These are phyloP conservation scores for Bombus superbus DNA, from an alignment of 1,140 invertebrate genomes.

Conservation along the genomic window DNA sequence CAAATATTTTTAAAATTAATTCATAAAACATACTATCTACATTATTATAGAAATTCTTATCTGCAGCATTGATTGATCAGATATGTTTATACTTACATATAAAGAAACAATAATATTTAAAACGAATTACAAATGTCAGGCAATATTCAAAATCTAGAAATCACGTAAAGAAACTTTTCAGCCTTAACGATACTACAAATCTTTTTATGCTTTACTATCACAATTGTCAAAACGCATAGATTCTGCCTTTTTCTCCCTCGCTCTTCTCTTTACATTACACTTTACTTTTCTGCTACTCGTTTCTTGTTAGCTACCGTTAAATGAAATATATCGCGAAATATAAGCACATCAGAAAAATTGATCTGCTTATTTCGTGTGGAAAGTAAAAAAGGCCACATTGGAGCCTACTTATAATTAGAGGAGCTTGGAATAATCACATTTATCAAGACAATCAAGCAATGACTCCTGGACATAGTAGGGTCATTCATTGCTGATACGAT, in stretches of 20 bases:
- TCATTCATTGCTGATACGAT: constrained; percentile 83
- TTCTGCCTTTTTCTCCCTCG: background rate
- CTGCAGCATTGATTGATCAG: background rate
- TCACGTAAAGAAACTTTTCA: constrained; percentile 70
- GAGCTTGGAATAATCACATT: background rate
- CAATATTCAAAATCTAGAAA: constrained; percentile 66
- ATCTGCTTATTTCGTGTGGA: background rate
- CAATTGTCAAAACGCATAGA: constrained; percentile 62
- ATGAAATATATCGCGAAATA: constrained; percentile 6
- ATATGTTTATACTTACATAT: constrained; percentile 15
- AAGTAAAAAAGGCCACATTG: background rate
- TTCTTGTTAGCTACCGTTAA: background rate
- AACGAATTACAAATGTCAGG: background rate
- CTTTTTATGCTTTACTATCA: constrained; percentile 72
- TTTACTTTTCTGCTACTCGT: background rate
- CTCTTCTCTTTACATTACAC: background rate
- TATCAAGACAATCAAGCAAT: constrained; percentile 5
- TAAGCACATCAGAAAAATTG: background rate
- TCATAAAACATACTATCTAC: background rate
- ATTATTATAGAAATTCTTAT: background rate
- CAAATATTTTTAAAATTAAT: background rate
- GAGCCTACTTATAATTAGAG: background rate
- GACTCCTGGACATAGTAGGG: background rate
- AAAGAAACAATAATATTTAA: background rate
- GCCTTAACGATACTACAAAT: constrained; percentile 65